These are phyloP conservation scores for Ecdyonurus torrentis DNA, from an alignment of 2,888 invertebrate genomes.

Conservation along the genomic window DNA sequence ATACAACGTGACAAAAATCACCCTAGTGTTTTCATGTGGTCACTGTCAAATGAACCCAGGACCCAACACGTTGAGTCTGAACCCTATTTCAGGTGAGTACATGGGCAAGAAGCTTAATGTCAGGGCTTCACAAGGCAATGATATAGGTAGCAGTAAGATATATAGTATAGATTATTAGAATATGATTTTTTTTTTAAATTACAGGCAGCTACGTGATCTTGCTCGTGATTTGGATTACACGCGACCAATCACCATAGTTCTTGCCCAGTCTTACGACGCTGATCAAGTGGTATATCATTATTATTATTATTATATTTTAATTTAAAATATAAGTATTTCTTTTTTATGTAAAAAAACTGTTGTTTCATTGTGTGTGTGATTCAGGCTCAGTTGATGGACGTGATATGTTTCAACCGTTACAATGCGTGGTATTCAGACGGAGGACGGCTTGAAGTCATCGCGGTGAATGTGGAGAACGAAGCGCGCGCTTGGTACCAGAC, in stretches of 20 bases:
- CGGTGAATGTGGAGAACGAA: constrained; percentile 26
- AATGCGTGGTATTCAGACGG: constrained; percentile 39
- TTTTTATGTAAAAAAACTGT: no score
- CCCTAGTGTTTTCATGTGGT: constrained; percentile 93
- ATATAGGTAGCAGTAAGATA: background rate
- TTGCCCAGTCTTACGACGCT: constrained; percentile 39
- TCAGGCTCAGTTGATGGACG: constrained; percentile 33
- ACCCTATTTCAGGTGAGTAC: constrained; percentile 57
- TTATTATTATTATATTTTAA: no score
- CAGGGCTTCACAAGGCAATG: constrained; percentile 13
- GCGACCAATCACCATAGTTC: constrained; percentile 73
- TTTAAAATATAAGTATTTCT: no score
- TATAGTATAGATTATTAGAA: constrained; percentile 1
- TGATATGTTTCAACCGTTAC: constrained; percentile 40
- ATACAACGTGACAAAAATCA: constrained; percentile 86
- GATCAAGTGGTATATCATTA: constrained; percentile 60
- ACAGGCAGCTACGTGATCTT: constrained; percentile 55
- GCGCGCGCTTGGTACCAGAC: constrained; percentile 28
- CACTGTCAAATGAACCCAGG: constrained; percentile 86
- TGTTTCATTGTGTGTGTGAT: no score
- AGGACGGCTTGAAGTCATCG: constrained; percentile 33
- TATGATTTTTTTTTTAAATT: constrained; percentile 15
- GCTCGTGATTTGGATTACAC: constrained; percentile 61
- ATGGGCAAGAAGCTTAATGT: background rate
- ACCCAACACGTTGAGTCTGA: constrained; percentile 49